Conservation (phyloP, 2,888 invertebrate species). For the Melanostoma mellinum region DNA sequence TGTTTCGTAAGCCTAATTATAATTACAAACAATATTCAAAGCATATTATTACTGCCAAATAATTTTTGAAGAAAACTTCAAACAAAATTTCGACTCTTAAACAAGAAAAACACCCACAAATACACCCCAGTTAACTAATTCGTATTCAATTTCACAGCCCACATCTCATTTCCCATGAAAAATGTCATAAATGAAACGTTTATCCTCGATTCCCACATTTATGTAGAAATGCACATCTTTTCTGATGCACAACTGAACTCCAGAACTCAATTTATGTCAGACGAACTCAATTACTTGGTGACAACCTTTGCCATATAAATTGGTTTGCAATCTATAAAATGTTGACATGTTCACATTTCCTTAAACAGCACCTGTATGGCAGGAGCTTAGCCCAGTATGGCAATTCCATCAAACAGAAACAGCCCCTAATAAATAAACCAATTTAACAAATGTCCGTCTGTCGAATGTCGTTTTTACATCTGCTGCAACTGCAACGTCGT, state of each 20-base stretch:
- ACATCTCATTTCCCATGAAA: conserved; percentile 15
- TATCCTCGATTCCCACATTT: neutral
- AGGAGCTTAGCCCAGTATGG: neutral
- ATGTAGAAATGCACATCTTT: neutral
- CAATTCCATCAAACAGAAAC: neutral
- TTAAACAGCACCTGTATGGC: neutral
- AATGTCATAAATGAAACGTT: neutral
- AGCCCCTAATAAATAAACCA: conserved; percentile 61
- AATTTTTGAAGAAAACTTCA: no score
- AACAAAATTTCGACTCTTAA: no score
- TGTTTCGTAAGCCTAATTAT: no score
- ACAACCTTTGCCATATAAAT: conserved; percentile 59
- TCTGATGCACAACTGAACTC: conserved; percentile 18
- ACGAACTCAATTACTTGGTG: conserved; percentile 67
- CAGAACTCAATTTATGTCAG: conserved; percentile 43
- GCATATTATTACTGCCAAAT: no score
- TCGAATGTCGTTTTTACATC: conserved; percentile 54
- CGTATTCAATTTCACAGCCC: neutral
- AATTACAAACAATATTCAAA: no score
- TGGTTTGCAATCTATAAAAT: conserved; percentile 57
- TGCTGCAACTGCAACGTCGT: conserved; percentile 62
- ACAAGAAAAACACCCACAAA: neutral
- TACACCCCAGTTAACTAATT: conserved; percentile 24
- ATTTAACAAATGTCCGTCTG: conserved; percentile 62
- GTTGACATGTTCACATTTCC: conserved; percentile 55